Conservation (phyloP, 1,140 invertebrate species). For the Heliothis virescens region DNA sequence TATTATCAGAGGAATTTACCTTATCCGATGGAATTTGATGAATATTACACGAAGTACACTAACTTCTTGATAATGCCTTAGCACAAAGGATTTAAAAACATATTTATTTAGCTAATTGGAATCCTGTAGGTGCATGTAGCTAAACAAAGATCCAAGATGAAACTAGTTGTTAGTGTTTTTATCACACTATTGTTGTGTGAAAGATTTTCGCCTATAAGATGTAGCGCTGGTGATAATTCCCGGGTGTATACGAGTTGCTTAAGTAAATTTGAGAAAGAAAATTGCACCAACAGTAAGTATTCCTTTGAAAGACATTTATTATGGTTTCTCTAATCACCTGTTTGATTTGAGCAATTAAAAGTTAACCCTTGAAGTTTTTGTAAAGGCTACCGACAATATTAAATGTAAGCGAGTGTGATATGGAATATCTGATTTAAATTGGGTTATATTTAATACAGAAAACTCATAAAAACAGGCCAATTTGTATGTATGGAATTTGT, state of each 20-base stretch:
- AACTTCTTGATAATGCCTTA: background rate
- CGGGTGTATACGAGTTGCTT: slow-evolving; percentile 75
- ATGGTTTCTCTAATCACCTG: too few relatives aligned
- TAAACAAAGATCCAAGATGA: slow-evolving; percentile 20
- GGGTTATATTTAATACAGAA: too few relatives aligned
- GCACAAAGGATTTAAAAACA: background rate
- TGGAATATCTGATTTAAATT: too few relatives aligned
- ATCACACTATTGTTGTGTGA: slow-evolving; percentile 29
- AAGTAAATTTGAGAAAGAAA: slow-evolving; percentile 63
- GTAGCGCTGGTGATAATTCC: slow-evolving; percentile 75
- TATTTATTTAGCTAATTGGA: background rate
- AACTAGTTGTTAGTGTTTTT: slow-evolving; percentile 2
- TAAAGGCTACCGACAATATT: too few relatives aligned
- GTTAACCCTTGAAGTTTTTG: too few relatives aligned
- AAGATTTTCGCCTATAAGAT: slow-evolving; percentile 47
- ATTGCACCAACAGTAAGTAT: slow-evolving; percentile 70
- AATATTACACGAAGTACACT: background rate
- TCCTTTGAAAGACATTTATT: too few relatives aligned
- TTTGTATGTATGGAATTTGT: too few relatives aligned
- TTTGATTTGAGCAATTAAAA: too few relatives aligned
- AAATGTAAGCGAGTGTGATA: too few relatives aligned
- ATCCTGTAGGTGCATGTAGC: background rate
- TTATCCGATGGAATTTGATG: background rate
- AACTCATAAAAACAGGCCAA: too few relatives aligned
- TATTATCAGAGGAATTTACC: too few relatives aligned